Conservation (phyloP, 2,888 invertebrate species). For the Diadegma fenestrale region DNA sequence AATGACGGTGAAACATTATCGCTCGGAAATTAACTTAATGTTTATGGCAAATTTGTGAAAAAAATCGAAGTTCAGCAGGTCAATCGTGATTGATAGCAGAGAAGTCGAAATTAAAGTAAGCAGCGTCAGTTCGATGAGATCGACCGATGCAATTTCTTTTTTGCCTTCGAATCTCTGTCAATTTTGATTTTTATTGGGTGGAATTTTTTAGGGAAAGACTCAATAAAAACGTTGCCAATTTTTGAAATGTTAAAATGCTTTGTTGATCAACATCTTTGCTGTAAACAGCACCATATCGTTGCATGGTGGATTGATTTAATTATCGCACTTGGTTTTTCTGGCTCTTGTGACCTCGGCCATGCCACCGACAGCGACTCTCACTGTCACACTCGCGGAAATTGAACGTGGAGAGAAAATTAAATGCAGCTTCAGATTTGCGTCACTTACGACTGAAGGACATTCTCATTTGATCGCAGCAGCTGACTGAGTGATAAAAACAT, state of each 20-base stretch:
- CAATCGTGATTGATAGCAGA: not conserved
- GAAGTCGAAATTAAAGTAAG: not conserved
- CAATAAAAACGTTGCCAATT: not conserved
- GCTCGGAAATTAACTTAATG: too few species aligned
- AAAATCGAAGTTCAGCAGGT: not conserved
- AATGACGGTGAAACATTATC: not conserved
- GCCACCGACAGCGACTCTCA: constrained; percentile 38
- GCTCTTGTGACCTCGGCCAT: constrained; percentile 51
- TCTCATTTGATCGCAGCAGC: constrained; percentile 1
- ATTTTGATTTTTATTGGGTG: not conserved
- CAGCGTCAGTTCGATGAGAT: not conserved
- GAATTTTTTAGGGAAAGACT: not conserved
- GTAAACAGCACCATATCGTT: constrained; percentile 12
- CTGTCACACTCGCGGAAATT: constrained; percentile 9
- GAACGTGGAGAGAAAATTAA: not conserved
- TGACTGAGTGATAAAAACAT: not conserved
- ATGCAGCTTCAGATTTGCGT: constrained; percentile 13
- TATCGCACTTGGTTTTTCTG: constrained; percentile 17
- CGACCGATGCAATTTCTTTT: not conserved
- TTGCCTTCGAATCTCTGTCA: not conserved
- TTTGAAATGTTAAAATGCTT: not conserved
- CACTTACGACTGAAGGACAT: constrained; percentile 5
- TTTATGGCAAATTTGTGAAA: too few species aligned
- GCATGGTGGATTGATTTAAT: constrained; percentile 14
- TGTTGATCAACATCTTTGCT: not conserved